Base-by-base conservation (phyloP, 2,888 invertebrate genomes). In the Epistrophe eligans region DNA sequence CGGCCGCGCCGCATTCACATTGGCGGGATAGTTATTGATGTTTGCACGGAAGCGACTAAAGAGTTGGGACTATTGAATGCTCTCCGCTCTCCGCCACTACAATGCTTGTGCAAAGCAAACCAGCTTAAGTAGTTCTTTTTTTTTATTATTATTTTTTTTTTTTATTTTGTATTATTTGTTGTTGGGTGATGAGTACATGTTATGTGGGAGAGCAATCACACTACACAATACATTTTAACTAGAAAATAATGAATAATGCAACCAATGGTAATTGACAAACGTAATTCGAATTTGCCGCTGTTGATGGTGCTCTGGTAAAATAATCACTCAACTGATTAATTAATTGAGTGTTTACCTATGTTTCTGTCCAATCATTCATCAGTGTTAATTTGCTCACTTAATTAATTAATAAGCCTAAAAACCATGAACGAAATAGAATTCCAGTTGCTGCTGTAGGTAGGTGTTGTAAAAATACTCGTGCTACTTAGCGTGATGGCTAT, bases 241-340 rank as follows among this genome's bases (percentile, higher is more conserved):
- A 40, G 24, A 70, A 40, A 70, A 28, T 64, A 48, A 79, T 79
- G 58, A 66, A 79, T 66, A 79, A 79, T 77, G 77, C 60, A 77
- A 60, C 77, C 58, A 60, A 58, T 50, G 52, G 60, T 15, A 72
- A 72, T 60, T 77, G 74, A 74, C 58, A 71, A 77, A 43, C 28
- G 72, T 62, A 57, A 64, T 73, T 67, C 57, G 73, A 85, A 73
- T 74, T 48, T 55, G 24, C 64, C 48, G 71, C 45, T 43, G 55
- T 15, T 52, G 67, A 24, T 62, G 66, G 45, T 66, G 45, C 40
- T 38, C 32, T 57, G 64, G 35, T 48, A 62, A 85, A 77, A 71
- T 74, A 85, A 85, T 77, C 77, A 85, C 77, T 85, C 73, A 85
- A 85, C 77, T 82, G 77, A 82, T 81, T 85, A 66, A 48, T 77